Base-by-base conservation (phyloP, 1,140 invertebrate species). In the Sitophilus oryzae region DNA sequence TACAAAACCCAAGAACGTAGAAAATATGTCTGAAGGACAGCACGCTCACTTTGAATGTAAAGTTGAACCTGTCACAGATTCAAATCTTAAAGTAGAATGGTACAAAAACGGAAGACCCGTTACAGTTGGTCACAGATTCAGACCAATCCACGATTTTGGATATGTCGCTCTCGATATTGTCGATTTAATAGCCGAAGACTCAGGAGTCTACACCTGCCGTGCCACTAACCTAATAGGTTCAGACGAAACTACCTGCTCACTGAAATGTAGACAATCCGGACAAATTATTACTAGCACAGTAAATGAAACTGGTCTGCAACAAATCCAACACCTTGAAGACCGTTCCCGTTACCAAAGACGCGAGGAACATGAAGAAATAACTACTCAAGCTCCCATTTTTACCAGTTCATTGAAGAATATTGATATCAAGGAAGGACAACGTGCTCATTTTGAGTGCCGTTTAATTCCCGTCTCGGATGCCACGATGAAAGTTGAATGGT, bases 11-110 rank as follows among this genome's bases (percentile, higher is more conserved):
- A 93, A 93, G 71, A 89, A 81, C 45, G 78, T 89, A 46, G 86
- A 87, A 59, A 86, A 89, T 63, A 81, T 96, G 30, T 77, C 83
- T 51, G 96, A 99, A 79, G 86, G 91, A 38, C 85, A 93, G 61
- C 88, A 93, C 64, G 92, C 93, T 45, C 95, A 98, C 68, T 98
- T 98, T 75, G 96, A 99, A 77, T 95, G 93, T 69, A 96, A 96
- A 74, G 77, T 97, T 11, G 93, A 96, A 74, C 93, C 93, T n/a
- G 88, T 93, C 2, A 95, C 93, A 15, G 94, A 97, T 77, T 82
- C 91, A 0, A 93, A 96, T 63, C 71, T 96, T 18, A 89, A 91
- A 74, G 90, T 96, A 11, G 91, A 95, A 73, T 96, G 92, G 92
- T 94, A 82, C 68, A 93, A 92, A 68, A 92, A 95, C 73, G 89